Percentiles rank a stretch among this genome's conserved stretches.
These are phyloP conservation scores for Gastracanthus pulcherrimus DNA, from an alignment of 2,888 invertebrate species.

Conservation along the genomic window DNA sequence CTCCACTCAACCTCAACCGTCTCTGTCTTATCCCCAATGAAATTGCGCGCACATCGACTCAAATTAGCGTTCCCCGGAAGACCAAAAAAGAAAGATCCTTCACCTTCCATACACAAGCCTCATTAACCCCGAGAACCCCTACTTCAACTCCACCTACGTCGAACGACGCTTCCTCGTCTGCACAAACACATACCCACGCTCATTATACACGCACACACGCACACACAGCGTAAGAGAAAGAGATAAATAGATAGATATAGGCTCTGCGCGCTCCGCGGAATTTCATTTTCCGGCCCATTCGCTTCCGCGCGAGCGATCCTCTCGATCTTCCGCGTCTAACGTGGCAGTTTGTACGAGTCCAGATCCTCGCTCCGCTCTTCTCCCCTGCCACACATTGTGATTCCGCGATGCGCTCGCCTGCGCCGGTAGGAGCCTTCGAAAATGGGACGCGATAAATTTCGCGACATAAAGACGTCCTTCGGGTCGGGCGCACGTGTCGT, in stretches of 20 bases:
- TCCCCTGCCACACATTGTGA: conserved; percentile 40
- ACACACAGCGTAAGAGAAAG: neutral
- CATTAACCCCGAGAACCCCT: conserved; percentile 23
- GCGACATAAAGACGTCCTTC: conserved; percentile 42
- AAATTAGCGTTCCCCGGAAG: conserved; percentile 2
- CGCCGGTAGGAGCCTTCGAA: too few relatives aligned
- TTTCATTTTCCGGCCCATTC: conserved; percentile 69
- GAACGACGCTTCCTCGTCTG: too few relatives aligned
- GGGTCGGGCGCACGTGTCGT: conserved; percentile 3
- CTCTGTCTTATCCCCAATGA: too few relatives aligned
- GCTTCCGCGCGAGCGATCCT: conserved; percentile 54
- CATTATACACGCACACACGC: neutral
- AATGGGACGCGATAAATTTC: conserved; percentile 50
- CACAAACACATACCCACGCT: too few relatives aligned
- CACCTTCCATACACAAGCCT: neutral
- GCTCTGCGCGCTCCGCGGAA: conserved; percentile 60
- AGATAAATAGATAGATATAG: neutral
- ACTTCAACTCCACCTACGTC: too few relatives aligned
- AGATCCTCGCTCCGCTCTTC: neutral
- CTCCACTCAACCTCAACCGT: too few relatives aligned
- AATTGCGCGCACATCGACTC: neutral
- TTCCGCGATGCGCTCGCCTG: conserved; percentile 16
- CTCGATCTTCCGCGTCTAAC: conserved; percentile 2
- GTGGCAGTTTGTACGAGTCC: neutral
- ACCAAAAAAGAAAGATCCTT: neutral